Evolutionary conservation across 2,888 invertebrate genomes (phyloP).

Genomic region (Eristalinus sepulchralis): DNA sequence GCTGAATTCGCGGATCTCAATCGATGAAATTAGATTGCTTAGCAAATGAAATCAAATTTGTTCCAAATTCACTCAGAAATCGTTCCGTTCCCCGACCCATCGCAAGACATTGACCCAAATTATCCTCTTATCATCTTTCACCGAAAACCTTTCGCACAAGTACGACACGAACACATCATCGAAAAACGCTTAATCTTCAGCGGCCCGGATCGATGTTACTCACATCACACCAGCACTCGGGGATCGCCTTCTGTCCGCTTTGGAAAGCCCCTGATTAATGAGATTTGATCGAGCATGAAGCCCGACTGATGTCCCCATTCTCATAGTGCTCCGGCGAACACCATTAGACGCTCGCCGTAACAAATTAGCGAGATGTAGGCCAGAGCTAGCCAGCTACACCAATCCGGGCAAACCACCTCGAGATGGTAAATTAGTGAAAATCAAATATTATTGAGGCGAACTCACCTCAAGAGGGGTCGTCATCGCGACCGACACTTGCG

Average conservation of each 20-base stretch:
- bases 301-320: constrained; percentile 58
- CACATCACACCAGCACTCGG: background rate
- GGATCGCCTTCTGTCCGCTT: background rate
- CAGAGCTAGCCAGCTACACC: constrained; percentile 1
- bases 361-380: constrained; percentile 67
- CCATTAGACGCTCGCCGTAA: constrained; percentile 58
- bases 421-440: constrained; percentile 64
- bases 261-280: constrained; percentile 52
- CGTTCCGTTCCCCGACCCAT: background rate
- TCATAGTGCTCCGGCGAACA: constrained; percentile 49
- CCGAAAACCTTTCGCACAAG: background rate
- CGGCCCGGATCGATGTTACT: background rate
- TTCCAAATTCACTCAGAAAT: background rate
- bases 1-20: too few species aligned
- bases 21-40: too few species aligned
- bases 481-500: constrained; percentile 53
- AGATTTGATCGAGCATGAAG: constrained; percentile 57
- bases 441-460: constrained; percentile 55
- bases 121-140: background rate
- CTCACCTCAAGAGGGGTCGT: constrained; percentile 54
- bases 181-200: background rate
- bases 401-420: constrained; percentile 7
- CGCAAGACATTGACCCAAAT: background rate
- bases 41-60: background rate
- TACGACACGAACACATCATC: background rate